Conservation (phyloP, 1,140 invertebrate species). For the Adelges cooleyi region DNA sequence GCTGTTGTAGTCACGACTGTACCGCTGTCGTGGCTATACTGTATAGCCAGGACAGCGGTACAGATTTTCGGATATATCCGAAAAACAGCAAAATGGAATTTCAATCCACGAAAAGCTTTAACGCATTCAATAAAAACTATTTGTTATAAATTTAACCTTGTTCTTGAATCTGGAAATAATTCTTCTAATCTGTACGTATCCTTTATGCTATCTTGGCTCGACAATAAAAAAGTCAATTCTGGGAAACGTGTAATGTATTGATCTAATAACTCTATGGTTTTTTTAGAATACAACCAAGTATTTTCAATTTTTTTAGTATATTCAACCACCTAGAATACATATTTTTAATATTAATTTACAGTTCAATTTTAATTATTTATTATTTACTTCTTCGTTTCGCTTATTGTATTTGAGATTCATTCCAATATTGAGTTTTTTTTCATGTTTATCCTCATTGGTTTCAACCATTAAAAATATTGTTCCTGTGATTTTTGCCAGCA, state of each 20-base stretch:
- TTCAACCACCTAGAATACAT: constrained; percentile 50
- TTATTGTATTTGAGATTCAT: constrained; percentile 86
- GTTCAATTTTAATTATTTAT: not conserved
- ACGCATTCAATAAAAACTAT: too few species aligned
- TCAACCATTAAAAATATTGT: constrained; percentile 51
- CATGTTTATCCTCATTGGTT: constrained; percentile 38
- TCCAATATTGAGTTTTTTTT: constrained; percentile 69
- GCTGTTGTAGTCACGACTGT: too few species aligned
- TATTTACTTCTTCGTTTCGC: constrained; percentile 51
- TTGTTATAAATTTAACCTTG: constrained; percentile 11
- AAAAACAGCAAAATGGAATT: too few species aligned
- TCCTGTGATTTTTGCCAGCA: constrained; percentile 75
- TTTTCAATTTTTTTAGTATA: constrained; percentile 59
- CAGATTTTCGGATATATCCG: too few species aligned
- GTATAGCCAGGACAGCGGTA: too few species aligned
- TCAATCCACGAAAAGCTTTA: too few species aligned
- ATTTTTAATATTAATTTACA: not conserved
- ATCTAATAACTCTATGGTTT: constrained; percentile 56
- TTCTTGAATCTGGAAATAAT: constrained; percentile 44
- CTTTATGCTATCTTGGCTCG: constrained; percentile 33
- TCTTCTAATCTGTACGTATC: constrained; percentile 55
- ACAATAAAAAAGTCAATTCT: constrained; percentile 55
- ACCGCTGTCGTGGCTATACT: too few species aligned
- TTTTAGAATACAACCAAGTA: constrained; percentile 71
- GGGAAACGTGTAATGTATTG: constrained; percentile 61